Conservation (phyloP, 30 jellyfish, hydroid and myxozoan species). For the Euphysa ruthae region DNA sequence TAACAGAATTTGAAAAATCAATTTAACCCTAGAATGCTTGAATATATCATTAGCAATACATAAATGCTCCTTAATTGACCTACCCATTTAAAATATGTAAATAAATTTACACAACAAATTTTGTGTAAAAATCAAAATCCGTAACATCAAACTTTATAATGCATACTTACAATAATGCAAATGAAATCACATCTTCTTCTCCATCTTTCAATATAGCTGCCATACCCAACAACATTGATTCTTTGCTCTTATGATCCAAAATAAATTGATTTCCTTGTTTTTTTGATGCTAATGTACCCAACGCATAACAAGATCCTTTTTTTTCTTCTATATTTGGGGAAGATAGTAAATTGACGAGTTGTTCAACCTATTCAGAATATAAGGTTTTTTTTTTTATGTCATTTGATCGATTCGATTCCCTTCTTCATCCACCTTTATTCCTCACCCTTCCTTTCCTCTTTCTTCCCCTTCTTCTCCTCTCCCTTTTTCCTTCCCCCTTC, state of each 20-base stretch:
- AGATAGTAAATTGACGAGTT: slow-evolving; percentile 45
- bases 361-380: slow-evolving; percentile 31
- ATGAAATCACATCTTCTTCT: slow-evolving; percentile 1
- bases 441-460: too few relatives aligned
- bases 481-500: too few relatives aligned
- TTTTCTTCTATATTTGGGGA: slow-evolving; percentile 46
- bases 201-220: slow-evolving; percentile 45
- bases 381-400: too few relatives aligned
- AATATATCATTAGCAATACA: not conserved
- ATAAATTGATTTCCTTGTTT: slow-evolving; percentile 43
- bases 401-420: too few relatives aligned
- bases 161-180: not conserved
- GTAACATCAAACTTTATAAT: not conserved
- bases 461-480: too few relatives aligned
- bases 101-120: not conserved
- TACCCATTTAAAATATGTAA: not conserved
- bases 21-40: too few relatives aligned
- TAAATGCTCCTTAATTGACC: not conserved
- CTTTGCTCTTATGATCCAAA: slow-evolving; percentile 37
- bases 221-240: slow-evolving; percentile 41
- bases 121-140: not conserved
- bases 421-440: too few relatives aligned
- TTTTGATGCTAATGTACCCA: slow-evolving; percentile 72
- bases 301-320: slow-evolving; percentile 79
- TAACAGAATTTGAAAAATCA: too few relatives aligned